Evolutionary conservation across 2,113 vertebrate species (phyloP).

Genomic region (Noctilio leporinus): DNA sequence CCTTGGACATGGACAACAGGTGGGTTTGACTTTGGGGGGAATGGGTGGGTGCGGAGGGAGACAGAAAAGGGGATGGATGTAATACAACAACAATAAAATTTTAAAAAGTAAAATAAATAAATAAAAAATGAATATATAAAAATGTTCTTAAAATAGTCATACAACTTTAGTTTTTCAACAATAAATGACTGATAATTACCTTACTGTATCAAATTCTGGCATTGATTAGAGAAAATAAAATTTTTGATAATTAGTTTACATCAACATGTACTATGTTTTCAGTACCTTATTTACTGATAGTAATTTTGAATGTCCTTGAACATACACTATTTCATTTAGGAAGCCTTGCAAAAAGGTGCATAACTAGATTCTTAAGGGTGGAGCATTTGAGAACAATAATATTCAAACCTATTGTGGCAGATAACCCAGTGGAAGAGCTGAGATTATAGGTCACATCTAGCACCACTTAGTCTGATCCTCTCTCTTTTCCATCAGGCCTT

Average conservation of each 20-base stretch:
- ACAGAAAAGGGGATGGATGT: too few relatives aligned
- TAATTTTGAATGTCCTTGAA: background rate
- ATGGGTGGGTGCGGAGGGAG: too few relatives aligned
- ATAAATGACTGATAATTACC: background rate
- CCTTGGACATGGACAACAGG: too few relatives aligned
- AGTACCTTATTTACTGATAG: background rate
- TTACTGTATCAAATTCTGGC: background rate
- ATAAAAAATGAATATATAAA: too few relatives aligned
- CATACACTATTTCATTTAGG: background rate
- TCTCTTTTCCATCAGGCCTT: background rate
- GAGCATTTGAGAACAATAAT: background rate
- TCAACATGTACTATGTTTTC: background rate
- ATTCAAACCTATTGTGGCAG: background rate
- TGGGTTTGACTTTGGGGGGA: too few relatives aligned
- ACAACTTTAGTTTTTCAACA: background rate
- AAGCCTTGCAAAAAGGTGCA: background rate
- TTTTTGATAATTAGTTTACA: background rate
- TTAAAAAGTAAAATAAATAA: too few relatives aligned
- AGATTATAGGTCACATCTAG: background rate
- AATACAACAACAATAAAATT: too few relatives aligned
- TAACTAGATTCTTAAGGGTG: background rate
- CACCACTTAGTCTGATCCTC: accelerated
- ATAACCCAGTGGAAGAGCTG: background rate
- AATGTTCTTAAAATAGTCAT: background rate
- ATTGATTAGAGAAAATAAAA: background rate